Evolutionary conservation across 2,888 invertebrate genomes (phyloP), one percentile per base, ranked within the genome.

Genomic region (Torymus texanus): DNA sequence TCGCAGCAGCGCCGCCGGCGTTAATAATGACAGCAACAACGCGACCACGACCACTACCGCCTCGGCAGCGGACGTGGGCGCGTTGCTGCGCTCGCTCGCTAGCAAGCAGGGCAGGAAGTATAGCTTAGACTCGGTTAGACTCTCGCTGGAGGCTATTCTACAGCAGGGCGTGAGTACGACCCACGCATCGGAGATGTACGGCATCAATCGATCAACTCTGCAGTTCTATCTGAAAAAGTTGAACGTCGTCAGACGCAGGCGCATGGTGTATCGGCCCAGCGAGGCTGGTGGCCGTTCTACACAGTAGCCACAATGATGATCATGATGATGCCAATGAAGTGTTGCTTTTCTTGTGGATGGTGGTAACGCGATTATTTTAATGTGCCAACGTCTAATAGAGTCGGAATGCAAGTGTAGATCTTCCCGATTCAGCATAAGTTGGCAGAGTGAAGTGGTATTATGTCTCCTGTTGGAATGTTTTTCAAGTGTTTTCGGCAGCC

Each of bases 201-300:
- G 92, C 81, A 92, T 92, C 86, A 92, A 92, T 87, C 90, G 92
- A 70, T 92, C 92, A 75, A 92, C 91, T 79, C 89, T 92, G 84
- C 92, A 92, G 83, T 91, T 92, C 87, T 92, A 92, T 89, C 87
- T 92, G 82, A 92, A 92, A 89, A 91, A 92, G 84, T 89, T 92
- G 82, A 91, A 92, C 87, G 91, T 92, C 85, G 91, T 91, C 78
- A 88, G 91, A 79, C 88, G 90, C 83, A 85, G 88, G 83, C 41
- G 41, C 8, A 41, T 41, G 41, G 41, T 41, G 41, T 41, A 41
- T 41, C 41, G 41, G 41, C 41, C 41, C 41, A 41, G 41, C 88
- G 89, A 88, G 87, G 86, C 78, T 87, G 87, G 53, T 88, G 86
- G 75, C 84, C 85, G 14, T 75, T 85, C 83, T 80, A 16, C 10